Percentiles rank a stretch among this genome's conserved stretches.
Evolutionary conservation across 2,888 invertebrate species (phyloP).

Genomic region (Ctena decussata): DNA sequence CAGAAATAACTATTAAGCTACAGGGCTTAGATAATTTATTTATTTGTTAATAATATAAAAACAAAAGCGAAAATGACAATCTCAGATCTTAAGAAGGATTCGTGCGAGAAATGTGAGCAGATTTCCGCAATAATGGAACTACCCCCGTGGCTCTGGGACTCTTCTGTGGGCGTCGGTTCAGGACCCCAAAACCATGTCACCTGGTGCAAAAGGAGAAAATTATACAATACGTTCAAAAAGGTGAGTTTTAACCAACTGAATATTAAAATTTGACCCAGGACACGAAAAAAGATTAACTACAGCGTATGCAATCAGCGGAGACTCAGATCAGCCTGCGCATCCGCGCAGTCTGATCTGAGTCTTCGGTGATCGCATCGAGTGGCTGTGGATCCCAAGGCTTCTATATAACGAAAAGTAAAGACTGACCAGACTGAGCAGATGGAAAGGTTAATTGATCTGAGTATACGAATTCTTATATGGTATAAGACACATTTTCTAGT

Average conservation of each 20-base stretch:
- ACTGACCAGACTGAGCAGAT: too few species aligned
- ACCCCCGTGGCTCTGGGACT: slow-evolving; percentile 64
- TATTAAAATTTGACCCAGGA: too few species aligned
- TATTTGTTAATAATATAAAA: too few species aligned
- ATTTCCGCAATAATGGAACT: slow-evolving; percentile 49
- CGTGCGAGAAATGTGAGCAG: slow-evolving; percentile 55
- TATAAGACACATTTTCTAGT: too few species aligned
- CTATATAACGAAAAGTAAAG: too few species aligned
- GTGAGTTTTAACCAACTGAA: slow-evolving; percentile 6
- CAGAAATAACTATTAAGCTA: too few species aligned
- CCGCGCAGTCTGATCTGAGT: neutral
- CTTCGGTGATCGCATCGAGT: too few species aligned
- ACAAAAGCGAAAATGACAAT: slow-evolving; percentile 21
- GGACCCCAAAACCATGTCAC: slow-evolving; percentile 48
- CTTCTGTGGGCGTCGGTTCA: slow-evolving; percentile 14
- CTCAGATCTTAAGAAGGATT: neutral
- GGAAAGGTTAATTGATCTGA: too few species aligned
- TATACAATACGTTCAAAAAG: slow-evolving; percentile 43
- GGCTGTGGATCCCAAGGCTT: too few species aligned
- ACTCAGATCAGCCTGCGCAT: neutral
- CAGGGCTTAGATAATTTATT: too few species aligned
- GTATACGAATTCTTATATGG: too few species aligned
- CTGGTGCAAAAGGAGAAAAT: slow-evolving; percentile 48
- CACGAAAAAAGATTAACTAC: too few species aligned
- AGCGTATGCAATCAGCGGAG: neutral